phyloP scores from a whole-genome alignment of 2,888 invertebrate species.

The Anticlea derivata region DNA sequence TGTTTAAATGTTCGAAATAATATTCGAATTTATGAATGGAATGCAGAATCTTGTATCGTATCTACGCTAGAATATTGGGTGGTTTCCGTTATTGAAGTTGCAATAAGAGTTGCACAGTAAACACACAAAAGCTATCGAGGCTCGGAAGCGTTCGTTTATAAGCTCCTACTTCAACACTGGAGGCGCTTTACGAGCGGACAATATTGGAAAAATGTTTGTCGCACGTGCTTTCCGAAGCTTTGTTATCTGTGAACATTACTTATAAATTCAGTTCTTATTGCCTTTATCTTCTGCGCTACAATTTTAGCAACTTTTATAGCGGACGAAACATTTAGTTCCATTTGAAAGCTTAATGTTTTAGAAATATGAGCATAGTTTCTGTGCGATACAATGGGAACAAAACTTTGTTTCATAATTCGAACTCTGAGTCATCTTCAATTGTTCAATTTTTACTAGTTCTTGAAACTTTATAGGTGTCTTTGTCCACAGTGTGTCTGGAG shows the following conservation, averaged over 20 bases:
- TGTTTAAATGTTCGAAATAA: too few relatives aligned
- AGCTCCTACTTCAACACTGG: constrained; percentile 35
- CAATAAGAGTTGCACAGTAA: constrained; percentile 7
- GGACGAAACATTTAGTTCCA: constrained; percentile 9
- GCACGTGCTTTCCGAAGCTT: constrained; percentile 62
- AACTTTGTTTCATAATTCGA: background rate
- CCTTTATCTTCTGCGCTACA: constrained; percentile 31
- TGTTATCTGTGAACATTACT: constrained; percentile 42
- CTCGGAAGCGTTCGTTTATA: constrained; percentile 50
- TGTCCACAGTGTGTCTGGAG: constrained; percentile 67
- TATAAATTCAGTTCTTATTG: constrained; percentile 32
- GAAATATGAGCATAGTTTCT: constrained; percentile 6
- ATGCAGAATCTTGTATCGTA: too few relatives aligned
- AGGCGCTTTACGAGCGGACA: constrained; percentile 60
- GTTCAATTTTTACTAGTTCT: background rate
- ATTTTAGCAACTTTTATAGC: constrained; percentile 30
- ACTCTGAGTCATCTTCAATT: background rate
- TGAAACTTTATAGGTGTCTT: constrained; percentile 19
- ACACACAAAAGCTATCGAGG: constrained; percentile 15
- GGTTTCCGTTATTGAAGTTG: background rate
- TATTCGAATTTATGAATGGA: too few relatives aligned
- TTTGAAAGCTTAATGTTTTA: constrained; percentile 8
- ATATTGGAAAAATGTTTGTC: constrained; percentile 73
- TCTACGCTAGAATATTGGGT: constrained; percentile 1
- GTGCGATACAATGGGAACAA: background rate